Evolutionary conservation across 2,888 invertebrate species (phyloP).

Genomic region (Trachelus troglodyta): DNA sequence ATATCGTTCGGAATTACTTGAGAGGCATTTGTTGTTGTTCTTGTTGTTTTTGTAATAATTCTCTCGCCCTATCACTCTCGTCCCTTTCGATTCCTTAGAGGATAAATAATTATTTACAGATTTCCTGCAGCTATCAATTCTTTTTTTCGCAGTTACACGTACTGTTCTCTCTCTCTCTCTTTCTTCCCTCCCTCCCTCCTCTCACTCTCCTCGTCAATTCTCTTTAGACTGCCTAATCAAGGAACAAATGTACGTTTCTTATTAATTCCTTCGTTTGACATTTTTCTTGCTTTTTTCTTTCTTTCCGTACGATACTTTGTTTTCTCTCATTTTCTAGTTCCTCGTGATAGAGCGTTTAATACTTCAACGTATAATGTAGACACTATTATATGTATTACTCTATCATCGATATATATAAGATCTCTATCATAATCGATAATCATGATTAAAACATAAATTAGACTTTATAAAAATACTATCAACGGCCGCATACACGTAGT

Average conservation of each 20-base stretch:
- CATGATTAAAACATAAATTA: slow-evolving; percentile 49
- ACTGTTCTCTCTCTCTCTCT: slow-evolving; percentile 13
- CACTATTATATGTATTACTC: slow-evolving; percentile 17
- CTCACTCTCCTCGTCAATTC: slow-evolving; percentile 3
- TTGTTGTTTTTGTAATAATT: slow-evolving; percentile 20
- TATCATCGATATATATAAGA: slow-evolving; percentile 11
- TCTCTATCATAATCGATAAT: slow-evolving; percentile 29
- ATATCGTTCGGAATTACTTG: slow-evolving; percentile 30
- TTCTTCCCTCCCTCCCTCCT: slow-evolving; percentile 13
- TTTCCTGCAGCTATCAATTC: slow-evolving; percentile 29
- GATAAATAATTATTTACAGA: slow-evolving; percentile 33
- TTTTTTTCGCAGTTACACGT: slow-evolving; percentile 26
- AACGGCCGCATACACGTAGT: slow-evolving; percentile 45
- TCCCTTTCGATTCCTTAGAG: slow-evolving; percentile 27
- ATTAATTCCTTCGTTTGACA: not conserved
- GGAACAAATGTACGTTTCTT: slow-evolving; percentile 27
- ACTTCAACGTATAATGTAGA: slow-evolving; percentile 21
- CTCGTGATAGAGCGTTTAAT: slow-evolving; percentile 4
- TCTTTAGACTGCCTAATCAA: slow-evolving; percentile 25
- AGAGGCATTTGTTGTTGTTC: slow-evolving; percentile 23
- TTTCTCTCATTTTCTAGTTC: not conserved
- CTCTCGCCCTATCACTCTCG: slow-evolving; percentile 12
- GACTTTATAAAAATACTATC: slow-evolving; percentile 60
- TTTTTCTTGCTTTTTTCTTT: not conserved
- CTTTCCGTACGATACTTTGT: not conserved